phyloP scores from a whole-genome alignment of 2,113 vertebrate genomes.

The Aramus guarauna region DNA sequence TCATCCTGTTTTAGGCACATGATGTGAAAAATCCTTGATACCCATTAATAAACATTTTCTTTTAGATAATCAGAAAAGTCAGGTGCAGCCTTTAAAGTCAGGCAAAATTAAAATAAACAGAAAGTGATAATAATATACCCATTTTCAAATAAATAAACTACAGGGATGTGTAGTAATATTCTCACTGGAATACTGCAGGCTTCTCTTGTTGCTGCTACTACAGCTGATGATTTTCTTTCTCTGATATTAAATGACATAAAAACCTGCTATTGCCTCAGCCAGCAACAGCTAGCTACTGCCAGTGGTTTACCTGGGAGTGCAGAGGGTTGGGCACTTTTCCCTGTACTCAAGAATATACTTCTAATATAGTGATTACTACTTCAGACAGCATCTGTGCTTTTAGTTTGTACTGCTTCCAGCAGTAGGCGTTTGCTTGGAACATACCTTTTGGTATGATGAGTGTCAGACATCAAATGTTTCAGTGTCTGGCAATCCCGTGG shows the following conservation, averaged over 20 bases:
- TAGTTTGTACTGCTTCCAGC: neutral
- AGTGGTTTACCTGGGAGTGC: neutral
- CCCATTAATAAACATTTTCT: neutral
- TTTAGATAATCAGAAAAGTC: neutral
- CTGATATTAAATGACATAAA: neutral
- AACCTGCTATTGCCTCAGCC: neutral
- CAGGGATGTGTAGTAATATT: neutral
- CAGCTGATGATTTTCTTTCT: neutral
- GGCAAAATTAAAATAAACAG: neutral
- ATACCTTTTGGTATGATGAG: neutral
- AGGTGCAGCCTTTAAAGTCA: neutral
- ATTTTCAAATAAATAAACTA: neutral
- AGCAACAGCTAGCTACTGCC: neutral
- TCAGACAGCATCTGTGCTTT: neutral
- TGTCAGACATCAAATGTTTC: neutral
- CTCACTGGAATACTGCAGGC: neutral
- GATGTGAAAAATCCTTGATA: neutral
- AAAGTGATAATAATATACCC: neutral
- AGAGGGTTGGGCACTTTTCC: neutral
- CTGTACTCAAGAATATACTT: neutral
- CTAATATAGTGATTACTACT: neutral
- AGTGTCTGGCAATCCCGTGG: neutral
- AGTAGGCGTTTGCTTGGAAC: neutral
- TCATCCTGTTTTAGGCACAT: neutral
- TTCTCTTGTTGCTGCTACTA: neutral